These are phyloP conservation scores for Corythornis leucogaster DNA, from an alignment of 2,797 vertebrate genomes.

Conservation along the genomic window DNA sequence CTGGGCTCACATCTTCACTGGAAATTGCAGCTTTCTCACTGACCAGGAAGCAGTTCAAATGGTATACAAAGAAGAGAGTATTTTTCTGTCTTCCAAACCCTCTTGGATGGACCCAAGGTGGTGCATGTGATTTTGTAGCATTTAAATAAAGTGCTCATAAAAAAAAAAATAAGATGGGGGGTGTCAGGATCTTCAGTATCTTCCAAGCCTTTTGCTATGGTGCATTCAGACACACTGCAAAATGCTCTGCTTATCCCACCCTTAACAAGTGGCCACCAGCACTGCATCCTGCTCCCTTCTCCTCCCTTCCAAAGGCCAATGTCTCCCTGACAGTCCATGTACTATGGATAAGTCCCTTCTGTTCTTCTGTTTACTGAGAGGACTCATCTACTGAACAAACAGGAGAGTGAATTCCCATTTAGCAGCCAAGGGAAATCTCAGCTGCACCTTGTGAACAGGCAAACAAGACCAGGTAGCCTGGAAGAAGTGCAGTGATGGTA, in stretches of 20 bases:
- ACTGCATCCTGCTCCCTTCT: background rate
- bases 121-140: background rate
- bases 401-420: background rate
- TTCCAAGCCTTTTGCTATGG: rapidly evolving
- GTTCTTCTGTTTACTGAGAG: background rate
- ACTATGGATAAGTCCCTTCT: background rate
- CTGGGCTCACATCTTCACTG: background rate
- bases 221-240: background rate
- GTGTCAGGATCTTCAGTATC: background rate
- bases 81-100: background rate
- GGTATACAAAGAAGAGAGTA: background rate
- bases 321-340: background rate
- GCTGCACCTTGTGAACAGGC: background rate
- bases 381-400: background rate
- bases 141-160: background rate
- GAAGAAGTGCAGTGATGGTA: background rate
- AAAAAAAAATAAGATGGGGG: background rate
- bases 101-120: background rate
- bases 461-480: background rate
- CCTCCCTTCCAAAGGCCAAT: background rate
- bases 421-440: background rate
- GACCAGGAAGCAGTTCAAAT: background rate
- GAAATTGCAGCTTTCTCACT: background rate
- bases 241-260: background rate
- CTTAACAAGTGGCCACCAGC: rapidly evolving